phyloP scores from a whole-genome alignment of 1,140 invertebrate species.

The Tetramorium simillimum region DNA sequence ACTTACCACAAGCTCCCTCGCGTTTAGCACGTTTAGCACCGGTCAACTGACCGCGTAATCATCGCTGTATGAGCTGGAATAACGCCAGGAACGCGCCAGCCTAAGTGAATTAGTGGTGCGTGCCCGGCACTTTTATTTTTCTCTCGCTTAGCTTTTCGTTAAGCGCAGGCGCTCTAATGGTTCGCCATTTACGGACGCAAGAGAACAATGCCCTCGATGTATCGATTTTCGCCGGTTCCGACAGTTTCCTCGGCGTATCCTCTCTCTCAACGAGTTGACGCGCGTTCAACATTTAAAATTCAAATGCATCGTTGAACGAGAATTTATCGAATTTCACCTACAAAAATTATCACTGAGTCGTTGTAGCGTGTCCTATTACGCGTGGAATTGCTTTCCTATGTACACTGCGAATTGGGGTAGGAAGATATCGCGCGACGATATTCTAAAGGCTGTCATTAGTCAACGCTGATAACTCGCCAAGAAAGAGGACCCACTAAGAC shows the following conservation, averaged over 20 bases:
- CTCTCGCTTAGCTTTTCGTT: constrained; percentile 42
- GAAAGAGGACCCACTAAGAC: background rate
- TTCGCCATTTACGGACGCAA: constrained; percentile 43
- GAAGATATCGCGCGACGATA: constrained; percentile 1
- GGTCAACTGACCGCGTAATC: constrained; percentile 73
- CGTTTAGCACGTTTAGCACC: constrained; percentile 76
- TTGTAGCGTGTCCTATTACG: background rate
- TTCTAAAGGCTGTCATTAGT: constrained; percentile 28
- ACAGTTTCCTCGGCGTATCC: background rate
- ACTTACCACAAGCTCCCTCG: constrained; percentile 65
- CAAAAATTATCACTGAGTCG: background rate
- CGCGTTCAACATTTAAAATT: constrained; percentile 48
- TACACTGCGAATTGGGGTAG: background rate
- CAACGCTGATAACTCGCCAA: constrained; percentile 10
- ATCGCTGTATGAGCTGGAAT: constrained; percentile 71
- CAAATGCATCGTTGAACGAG: constrained; percentile 7
- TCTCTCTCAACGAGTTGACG: constrained; percentile 29
- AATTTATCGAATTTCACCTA: constrained; percentile 14
- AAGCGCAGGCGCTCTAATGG: constrained; percentile 71
- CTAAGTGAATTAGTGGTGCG: constrained; percentile 75
- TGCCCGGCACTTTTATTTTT: constrained; percentile 58
- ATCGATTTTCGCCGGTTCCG: constrained; percentile 66
- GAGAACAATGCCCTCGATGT: constrained; percentile 62
- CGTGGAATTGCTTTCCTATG: background rate
- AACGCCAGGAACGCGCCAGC: constrained; percentile 62